phyloP scores from a whole-genome alignment of 2,797 vertebrate species.

The Periophthalmus magnuspinnatus region DNA sequence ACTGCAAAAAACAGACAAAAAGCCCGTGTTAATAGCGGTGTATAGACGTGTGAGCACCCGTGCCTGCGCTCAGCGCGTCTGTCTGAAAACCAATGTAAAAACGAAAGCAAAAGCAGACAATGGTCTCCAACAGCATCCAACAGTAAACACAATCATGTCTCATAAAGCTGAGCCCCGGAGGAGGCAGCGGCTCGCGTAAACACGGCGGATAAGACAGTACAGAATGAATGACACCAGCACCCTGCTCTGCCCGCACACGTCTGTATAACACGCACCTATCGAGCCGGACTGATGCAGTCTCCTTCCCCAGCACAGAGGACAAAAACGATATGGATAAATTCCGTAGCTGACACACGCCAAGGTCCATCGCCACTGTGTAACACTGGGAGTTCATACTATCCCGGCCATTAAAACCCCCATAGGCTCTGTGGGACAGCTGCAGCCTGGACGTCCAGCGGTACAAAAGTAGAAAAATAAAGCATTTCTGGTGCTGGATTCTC shows the following conservation, averaged over 20 bases:
- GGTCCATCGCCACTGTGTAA: slow-evolving; percentile 93
- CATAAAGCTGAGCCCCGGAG: background rate
- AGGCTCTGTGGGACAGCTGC: slow-evolving; percentile 5
- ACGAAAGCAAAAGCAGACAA: slow-evolving; percentile 1
- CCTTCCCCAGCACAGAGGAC: slow-evolving; percentile 90
- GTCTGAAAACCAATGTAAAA: background rate
- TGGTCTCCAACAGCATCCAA: background rate
- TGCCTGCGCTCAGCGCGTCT: background rate
- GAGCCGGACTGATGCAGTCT: slow-evolving; percentile 83
- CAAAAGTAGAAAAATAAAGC: slow-evolving; percentile 58
- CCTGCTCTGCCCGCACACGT: background rate
- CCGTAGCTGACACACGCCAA: slow-evolving; percentile 93
- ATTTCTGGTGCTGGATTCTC: slow-evolving; percentile 40
- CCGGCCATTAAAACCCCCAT: slow-evolving; percentile 51
- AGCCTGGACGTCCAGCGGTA: slow-evolving; percentile 45
- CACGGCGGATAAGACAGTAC: background rate
- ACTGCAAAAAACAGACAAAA: slow-evolving; percentile 71
- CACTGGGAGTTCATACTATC: slow-evolving; percentile 87
- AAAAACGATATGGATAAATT: slow-evolving; percentile 95
- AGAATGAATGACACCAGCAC: slow-evolving; percentile 23
- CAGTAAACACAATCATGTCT: background rate
- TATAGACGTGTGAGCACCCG: slow-evolving; percentile 2
- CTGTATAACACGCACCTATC: slow-evolving; percentile 81
- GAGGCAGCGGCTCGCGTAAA: background rate
- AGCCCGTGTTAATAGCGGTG: background rate